Evolutionary conservation across 2,888 invertebrate species (phyloP).

Genomic region (Chorisops tibialis): DNA sequence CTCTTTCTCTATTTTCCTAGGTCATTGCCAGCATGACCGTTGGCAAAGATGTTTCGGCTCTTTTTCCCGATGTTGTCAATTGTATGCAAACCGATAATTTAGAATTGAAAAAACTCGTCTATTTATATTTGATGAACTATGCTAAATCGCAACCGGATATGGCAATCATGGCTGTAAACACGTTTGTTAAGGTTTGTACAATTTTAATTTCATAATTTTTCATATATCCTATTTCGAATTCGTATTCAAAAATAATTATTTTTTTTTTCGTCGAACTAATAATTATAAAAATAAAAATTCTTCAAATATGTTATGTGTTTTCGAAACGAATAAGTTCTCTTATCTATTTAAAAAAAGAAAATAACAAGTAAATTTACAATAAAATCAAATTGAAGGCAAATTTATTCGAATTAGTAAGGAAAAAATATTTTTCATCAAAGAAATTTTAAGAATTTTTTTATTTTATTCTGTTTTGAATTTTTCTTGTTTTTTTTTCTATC

Average conservation of each 20-base stretch:
- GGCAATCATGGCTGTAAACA: conserved; percentile 99
- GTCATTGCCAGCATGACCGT: conserved; percentile 99
- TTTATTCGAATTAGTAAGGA: too few species aligned
- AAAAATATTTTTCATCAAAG: too few species aligned
- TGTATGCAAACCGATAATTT: conserved; percentile 99
- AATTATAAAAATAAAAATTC: background rate
- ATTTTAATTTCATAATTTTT: background rate
- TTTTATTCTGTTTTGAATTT: too few species aligned
- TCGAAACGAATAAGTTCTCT: conserved; percentile 14
- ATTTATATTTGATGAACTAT: conserved; percentile 98
- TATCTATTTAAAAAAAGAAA: too few species aligned
- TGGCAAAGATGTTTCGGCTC: conserved; percentile 97
- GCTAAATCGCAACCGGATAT: conserved; percentile 99
- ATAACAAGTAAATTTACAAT: too few species aligned
- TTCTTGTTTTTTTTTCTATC: too few species aligned
- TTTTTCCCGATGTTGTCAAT: conserved; percentile 99
- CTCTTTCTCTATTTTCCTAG: conserved; percentile 52
- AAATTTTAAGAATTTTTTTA: too few species aligned
- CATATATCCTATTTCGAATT: too few species aligned
- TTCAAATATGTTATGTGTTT: conserved; percentile 34
- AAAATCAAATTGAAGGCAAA: too few species aligned
- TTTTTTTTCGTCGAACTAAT: too few species aligned
- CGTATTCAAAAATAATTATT: too few species aligned
- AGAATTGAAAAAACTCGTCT: conserved; percentile 97
- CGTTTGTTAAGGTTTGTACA: conserved; percentile 90